Evolutionary conservation across 2,113 vertebrate species (phyloP).

Genomic region (Orycteropus afer): DNA sequence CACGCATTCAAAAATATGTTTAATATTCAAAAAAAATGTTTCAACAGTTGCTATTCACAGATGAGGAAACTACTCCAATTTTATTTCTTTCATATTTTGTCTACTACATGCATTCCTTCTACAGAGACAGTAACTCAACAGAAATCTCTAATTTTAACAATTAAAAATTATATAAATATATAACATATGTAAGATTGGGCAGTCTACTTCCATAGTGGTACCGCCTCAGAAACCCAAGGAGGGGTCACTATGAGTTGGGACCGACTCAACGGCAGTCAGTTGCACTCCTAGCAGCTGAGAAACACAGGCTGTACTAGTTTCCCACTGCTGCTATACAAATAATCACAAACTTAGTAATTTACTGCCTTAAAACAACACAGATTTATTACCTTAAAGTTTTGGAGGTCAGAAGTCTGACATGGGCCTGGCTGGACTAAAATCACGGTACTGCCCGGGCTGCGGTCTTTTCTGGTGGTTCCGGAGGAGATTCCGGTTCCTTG

Average conservation of each 20-base stretch:
- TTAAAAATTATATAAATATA: slow-evolving; percentile 4
- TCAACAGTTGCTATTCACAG: slow-evolving; percentile 15
- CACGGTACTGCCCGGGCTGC: accelerated
- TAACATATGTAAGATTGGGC: too few relatives aligned
- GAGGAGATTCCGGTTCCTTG: not conserved
- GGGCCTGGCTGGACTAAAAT: not conserved
- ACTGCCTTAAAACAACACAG: not conserved
- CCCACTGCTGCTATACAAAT: not conserved
- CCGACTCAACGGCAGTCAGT: too few relatives aligned
- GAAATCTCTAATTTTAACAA: slow-evolving; percentile 4
- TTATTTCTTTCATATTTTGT: not conserved
- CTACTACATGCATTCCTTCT: not conserved
- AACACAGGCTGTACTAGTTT: not conserved
- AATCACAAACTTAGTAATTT: not conserved
- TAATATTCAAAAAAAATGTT: slow-evolving; percentile 56
- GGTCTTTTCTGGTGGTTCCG: not conserved
- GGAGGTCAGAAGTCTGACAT: not conserved
- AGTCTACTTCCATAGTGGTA: too few relatives aligned
- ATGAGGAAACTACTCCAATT: not conserved
- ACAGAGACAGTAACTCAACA: not conserved
- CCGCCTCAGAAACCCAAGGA: too few relatives aligned
- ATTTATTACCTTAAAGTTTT: not conserved
- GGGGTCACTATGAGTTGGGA: too few relatives aligned
- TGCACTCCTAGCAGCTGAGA: not conserved
- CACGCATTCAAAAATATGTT: too few relatives aligned